Conservation (phyloP, 2,113 vertebrate species). For the Amphilophus citrinellus region DNA sequence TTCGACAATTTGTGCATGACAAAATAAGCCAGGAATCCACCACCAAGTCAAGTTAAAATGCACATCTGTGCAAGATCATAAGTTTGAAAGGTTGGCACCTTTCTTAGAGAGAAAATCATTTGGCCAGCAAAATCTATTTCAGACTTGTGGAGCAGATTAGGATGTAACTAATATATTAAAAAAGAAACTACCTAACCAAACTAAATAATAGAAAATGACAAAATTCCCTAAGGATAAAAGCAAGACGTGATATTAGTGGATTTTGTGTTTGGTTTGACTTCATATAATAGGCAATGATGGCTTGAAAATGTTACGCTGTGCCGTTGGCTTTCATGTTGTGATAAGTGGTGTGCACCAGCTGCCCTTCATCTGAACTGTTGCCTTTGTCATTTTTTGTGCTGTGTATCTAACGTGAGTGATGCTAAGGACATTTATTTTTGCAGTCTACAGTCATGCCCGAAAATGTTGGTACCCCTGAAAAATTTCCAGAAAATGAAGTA, state of each 20-base stretch:
- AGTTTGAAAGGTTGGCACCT: not conserved
- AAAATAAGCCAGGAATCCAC: not conserved
- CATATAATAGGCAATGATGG: conserved; percentile 33
- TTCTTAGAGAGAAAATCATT: too few relatives aligned
- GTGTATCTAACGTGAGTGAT: not conserved
- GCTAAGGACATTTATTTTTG: conserved; percentile 12
- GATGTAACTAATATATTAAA: conserved; percentile 15
- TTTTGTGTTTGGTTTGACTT: conserved; percentile 28
- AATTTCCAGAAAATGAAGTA: too few relatives aligned
- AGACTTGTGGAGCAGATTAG: not conserved
- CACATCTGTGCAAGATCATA: not conserved
- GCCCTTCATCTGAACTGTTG: conserved; percentile 51
- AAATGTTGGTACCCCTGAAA: too few relatives aligned
- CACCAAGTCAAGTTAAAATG: not conserved
- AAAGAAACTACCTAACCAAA: not conserved
- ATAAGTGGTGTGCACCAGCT: conserved; percentile 34
- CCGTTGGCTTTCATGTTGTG: conserved; percentile 47
- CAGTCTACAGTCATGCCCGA: not conserved
- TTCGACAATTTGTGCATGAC: not conserved
- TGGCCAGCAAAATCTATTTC: not conserved
- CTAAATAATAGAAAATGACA: not conserved
- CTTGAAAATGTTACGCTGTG: conserved; percentile 46
- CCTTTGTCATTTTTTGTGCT: conserved; percentile 32
- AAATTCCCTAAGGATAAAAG: conserved; percentile 24
- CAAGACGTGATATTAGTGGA: conserved; percentile 23